phyloP scores from a whole-genome alignment of 30 jellyfish, hydroid and myxozoan genomes.

The Catostylus mosaicus region DNA sequence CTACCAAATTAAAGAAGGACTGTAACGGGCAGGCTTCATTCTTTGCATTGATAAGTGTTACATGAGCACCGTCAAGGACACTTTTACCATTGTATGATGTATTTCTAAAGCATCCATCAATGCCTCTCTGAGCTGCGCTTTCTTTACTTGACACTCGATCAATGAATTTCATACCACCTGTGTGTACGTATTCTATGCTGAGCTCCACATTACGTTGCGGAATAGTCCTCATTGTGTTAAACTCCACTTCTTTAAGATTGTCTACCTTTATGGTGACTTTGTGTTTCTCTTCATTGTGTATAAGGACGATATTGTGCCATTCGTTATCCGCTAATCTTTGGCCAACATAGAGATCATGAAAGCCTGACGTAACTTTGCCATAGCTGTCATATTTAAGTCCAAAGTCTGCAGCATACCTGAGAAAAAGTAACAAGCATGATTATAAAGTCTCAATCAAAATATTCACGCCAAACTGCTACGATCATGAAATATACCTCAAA shows the following conservation, averaged over 20 bases:
- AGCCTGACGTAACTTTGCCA: conserved; percentile 58
- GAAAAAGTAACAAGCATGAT: neutral
- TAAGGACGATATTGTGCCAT: conserved; percentile 69
- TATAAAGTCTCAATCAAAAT: too few relatives aligned
- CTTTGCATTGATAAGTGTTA: conserved; percentile 40
- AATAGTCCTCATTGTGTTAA: conserved; percentile 25
- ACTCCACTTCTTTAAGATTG: conserved; percentile 32
- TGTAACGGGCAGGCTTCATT: conserved; percentile 16
- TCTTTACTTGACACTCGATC: conserved; percentile 14
- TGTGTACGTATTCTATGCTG: conserved; percentile 50
- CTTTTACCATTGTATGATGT: conserved; percentile 37
- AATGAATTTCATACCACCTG: conserved; percentile 57
- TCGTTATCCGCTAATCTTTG: conserved; percentile 54
- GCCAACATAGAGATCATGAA: conserved; percentile 68
- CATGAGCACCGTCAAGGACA: conserved; percentile 42
- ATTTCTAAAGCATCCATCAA: conserved; percentile 55
- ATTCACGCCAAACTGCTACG: neutral
- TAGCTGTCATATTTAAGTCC: conserved; percentile 49
- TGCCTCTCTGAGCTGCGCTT: conserved; percentile 38
- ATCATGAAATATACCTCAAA: too few relatives aligned
- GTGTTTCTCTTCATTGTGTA: conserved; percentile 47
- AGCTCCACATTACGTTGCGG: conserved; percentile 32
- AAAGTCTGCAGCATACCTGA: conserved; percentile 80
- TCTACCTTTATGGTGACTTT: conserved; percentile 27
- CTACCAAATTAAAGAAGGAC: conserved; percentile 7